Conservation (phyloP, 2,888 invertebrate species). For the Stictocephala bisonia region DNA sequence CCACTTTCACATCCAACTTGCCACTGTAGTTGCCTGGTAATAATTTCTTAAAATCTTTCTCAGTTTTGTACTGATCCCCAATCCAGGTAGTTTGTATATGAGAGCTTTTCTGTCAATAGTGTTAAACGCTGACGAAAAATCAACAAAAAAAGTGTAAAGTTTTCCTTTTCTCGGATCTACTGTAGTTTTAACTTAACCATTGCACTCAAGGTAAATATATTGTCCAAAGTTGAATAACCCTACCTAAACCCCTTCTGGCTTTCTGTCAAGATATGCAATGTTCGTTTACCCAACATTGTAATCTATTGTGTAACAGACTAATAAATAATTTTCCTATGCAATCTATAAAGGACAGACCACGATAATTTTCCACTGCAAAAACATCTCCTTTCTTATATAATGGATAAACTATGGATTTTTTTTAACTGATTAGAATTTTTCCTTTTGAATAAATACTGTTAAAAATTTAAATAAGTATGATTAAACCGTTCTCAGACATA, state of each 20-base stretch:
- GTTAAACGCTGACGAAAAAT: slow-evolving; percentile 53
- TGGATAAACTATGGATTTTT: slow-evolving; percentile 20
- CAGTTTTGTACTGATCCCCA: slow-evolving; percentile 48
- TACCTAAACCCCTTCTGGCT: slow-evolving; percentile 51
- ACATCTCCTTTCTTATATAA: slow-evolving; percentile 41
- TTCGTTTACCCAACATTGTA: slow-evolving; percentile 45
- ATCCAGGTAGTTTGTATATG: slow-evolving; percentile 46
- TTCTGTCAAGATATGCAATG: slow-evolving; percentile 47
- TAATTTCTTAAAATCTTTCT: slow-evolving; percentile 43
- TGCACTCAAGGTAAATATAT: slow-evolving; percentile 48
- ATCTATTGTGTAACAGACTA: slow-evolving; percentile 29
- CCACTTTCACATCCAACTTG: slow-evolving; percentile 47
- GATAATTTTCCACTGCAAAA: slow-evolving; percentile 18
- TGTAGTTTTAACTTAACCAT: slow-evolving; percentile 46
- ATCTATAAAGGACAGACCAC: slow-evolving; percentile 44
- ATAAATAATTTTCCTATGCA: slow-evolving; percentile 39
- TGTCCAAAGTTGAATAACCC: slow-evolving; percentile 48
- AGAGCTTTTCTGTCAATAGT: slow-evolving; percentile 49
- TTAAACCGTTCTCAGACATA: background rate
- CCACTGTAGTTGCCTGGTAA: slow-evolving; percentile 37
- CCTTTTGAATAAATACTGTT: background rate
- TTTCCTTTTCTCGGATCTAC: slow-evolving; percentile 40
- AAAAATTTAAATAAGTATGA: background rate
- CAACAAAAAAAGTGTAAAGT: slow-evolving; percentile 48
- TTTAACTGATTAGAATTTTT: background rate